Evolutionary conservation across 2,888 invertebrate species (phyloP).

Genomic region (Andrena hattorfiana): DNA sequence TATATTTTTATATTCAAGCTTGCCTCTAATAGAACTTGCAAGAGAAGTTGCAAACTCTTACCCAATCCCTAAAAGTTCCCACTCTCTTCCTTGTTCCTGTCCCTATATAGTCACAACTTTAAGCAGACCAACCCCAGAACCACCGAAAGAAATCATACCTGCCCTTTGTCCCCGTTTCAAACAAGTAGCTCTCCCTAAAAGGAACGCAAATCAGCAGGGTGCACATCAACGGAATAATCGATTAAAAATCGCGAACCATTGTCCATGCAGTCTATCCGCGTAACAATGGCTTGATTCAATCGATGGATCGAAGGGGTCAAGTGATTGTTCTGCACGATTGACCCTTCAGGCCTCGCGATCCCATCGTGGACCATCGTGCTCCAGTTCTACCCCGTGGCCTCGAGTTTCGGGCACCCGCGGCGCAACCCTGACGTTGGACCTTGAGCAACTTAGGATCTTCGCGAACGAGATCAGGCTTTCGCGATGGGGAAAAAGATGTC

Average conservation of each 20-base stretch:
- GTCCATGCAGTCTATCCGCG: background rate
- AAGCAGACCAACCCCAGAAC: too few relatives aligned
- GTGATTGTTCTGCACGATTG: conserved; percentile 45
- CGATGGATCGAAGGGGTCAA: conserved; percentile 2
- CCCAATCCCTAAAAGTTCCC: too few relatives aligned
- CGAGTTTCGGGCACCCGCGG: conserved; percentile 47
- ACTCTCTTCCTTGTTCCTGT: too few relatives aligned
- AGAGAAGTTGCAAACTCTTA: background rate
- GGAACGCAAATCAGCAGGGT: background rate
- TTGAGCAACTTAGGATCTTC: conserved; percentile 59
- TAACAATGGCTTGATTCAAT: conserved; percentile 36
- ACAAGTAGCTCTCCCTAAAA: too few relatives aligned
- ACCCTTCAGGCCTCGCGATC: conserved; percentile 44
- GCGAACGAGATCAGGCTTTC: conserved; percentile 12
- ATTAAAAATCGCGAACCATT: background rate
- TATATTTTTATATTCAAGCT: too few relatives aligned
- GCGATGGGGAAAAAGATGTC: conserved; percentile 29
- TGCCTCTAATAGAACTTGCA: background rate
- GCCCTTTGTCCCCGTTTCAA: too few relatives aligned
- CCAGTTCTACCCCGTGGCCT: conserved; percentile 49
- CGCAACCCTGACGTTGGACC: conserved; percentile 46
- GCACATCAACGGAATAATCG: background rate
- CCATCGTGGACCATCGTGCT: conserved; percentile 57
- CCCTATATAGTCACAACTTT: too few relatives aligned
- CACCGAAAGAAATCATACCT: too few relatives aligned